Base-by-base conservation (phyloP, 2,113 vertebrate genomes). In the Pygoscelis antarcticus region DNA sequence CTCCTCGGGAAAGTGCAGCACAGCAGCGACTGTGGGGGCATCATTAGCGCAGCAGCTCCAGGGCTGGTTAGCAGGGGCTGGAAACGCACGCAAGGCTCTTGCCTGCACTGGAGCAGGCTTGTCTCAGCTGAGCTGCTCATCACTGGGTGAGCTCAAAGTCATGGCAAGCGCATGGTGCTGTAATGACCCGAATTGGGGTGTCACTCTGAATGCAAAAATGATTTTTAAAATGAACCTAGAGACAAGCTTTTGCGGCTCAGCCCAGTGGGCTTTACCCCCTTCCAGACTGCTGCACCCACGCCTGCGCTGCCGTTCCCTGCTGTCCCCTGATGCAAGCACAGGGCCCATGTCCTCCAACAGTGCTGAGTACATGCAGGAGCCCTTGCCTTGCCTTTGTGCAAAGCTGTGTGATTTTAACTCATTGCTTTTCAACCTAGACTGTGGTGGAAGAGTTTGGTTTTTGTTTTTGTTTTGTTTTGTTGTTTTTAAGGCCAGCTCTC, bases 111-210 rank as follows among this genome's bases (percentile, higher is more conserved):
- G 27, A 78, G 26, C 5, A 4, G 44, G 13, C 32, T 83, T 23
- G 20, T 80, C 49, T 80, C 26, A 23, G 49, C 52, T 62, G 26
- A 79, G 55, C 49, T 1, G 3, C 38, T 80, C 40, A 5, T 38
- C 1, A 3, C n/a, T 40, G 47, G 22, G 14, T 2, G 30, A 74
- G 27, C 52, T 79, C 15, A 5, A 82, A 82, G 42, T 38, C 32
- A 20, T 1, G 10, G 47, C 32, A 64, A 17, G 65, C 3, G 0
- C 9, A 0, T 15, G 12, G 26, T 44, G 51, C 49, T 65, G 9
- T 30, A 60, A 26, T 57, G 54, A 71, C 25, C 52, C 55, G 38
- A 61, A 61, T 2, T 8, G 18, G 15, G 13, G 6, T 16, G 22
- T 82, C 11, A 52, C 19, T 25, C 15, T 61, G 42, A 44, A 36